A percentile compares a stretch with the other conserved stretches of the same genome.
Evolutionary conservation across 2,113 vertebrate species (phyloP).

Genomic region (Psephotus haematonotus): DNA sequence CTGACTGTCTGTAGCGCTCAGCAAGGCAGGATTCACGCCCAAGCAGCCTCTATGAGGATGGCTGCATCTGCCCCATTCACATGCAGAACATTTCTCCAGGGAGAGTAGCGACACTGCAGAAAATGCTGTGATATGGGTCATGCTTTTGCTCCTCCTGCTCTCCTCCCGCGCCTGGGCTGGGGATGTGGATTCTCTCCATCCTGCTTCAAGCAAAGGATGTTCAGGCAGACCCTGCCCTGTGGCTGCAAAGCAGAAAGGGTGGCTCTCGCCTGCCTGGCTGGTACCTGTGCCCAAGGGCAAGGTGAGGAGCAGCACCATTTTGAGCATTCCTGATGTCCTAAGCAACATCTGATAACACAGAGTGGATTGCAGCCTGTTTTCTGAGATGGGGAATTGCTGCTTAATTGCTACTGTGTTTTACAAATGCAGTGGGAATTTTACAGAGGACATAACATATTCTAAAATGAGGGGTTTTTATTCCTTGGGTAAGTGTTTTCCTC

Average conservation of each 20-base stretch:
- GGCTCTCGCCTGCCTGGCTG: rapidly evolving
- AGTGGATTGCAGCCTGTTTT: not conserved
- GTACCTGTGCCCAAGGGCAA: not conserved
- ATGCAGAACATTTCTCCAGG: rapidly evolving
- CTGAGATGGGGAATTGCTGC: not conserved
- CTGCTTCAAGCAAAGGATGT: not conserved
- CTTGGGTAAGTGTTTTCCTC: slow-evolving; percentile 26
- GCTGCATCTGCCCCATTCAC: not conserved
- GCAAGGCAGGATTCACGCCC: not conserved
- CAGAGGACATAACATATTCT: not conserved
- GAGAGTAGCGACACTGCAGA: not conserved
- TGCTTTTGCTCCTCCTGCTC: not conserved
- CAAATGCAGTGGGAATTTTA: slow-evolving; percentile 11
- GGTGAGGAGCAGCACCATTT: not conserved
- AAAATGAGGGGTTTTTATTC: not conserved
- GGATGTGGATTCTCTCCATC: not conserved
- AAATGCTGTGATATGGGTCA: rapidly evolving
- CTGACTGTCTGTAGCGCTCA: not conserved
- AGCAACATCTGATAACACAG: not conserved
- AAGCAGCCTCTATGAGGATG: not conserved
- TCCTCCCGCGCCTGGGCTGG: rapidly evolving
- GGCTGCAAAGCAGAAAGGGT: not conserved
- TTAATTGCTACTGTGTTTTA: slow-evolving; percentile 1
- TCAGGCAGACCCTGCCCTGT: not conserved
- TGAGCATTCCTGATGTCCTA: not conserved